Conservation (phyloP, 1,140 invertebrate genomes). For the Potamilus streckersoni region DNA sequence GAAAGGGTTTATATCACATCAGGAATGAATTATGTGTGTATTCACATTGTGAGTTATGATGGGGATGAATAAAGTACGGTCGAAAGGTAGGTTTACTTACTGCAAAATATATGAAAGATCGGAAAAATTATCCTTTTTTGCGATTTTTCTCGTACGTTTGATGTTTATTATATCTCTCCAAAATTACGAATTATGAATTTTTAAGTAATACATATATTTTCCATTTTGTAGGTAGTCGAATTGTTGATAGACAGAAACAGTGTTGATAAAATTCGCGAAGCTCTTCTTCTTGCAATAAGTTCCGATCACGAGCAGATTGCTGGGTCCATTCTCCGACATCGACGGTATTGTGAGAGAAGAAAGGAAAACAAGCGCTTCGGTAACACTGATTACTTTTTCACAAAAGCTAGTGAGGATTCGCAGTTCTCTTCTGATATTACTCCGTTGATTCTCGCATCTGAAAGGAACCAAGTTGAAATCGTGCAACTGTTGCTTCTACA, state of each 20-base stretch:
- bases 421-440: constrained; percentile 57
- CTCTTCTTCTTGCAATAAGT: constrained; percentile 58
- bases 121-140: too few species aligned
- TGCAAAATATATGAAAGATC: too few species aligned
- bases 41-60: too few species aligned
- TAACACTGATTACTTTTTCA: constrained; percentile 38
- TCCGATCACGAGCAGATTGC: constrained; percentile 58
- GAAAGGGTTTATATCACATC: too few species aligned
- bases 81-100: too few species aligned
- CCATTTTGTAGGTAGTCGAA: constrained; percentile 37
- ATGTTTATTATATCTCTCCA: too few species aligned
- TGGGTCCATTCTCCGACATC: constrained; percentile 56
- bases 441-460: constrained; percentile 57
- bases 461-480: constrained; percentile 60
- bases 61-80: too few species aligned
- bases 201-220: neutral
- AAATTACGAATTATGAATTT: too few species aligned
- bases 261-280: constrained; percentile 51
- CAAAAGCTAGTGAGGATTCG: constrained; percentile 32
- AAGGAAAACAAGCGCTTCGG: constrained; percentile 36
- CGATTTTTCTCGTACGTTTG: too few species aligned
- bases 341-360: constrained; percentile 49
- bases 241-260: constrained; percentile 39
- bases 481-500: constrained; percentile 56
- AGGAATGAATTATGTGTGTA: too few species aligned